Evolutionary conservation across 2,113 vertebrate species (phyloP), one percentile per base, ranked within the genome.

Genomic region (Maccullochella peelii): DNA sequence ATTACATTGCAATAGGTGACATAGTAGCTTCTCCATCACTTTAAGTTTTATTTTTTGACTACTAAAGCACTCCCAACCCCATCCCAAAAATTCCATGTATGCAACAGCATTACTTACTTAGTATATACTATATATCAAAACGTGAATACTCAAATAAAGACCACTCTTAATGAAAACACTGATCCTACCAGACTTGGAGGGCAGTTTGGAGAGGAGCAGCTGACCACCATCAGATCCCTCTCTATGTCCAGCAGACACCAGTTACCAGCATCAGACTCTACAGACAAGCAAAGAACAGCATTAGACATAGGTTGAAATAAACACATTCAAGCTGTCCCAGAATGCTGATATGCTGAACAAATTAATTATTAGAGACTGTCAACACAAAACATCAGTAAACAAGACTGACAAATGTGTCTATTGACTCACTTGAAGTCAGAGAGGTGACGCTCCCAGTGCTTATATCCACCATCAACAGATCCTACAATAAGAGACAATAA

Each of bases 221-320:
- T 95, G 85, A 95, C 97, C 83, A 99, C 97, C 93, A 99, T 95
- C 76, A 99, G 91, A 89, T 99, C 96, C 84, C 93, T 93, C 80
- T 97, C 95, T 52, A 98, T 92, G 50, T 96, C 96, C 77, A 99
- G 95, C 74, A 99, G 83, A 59, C 85, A 86, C 96, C 96, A 96
- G 87, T 76, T 92, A n/a, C 95, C 95, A 58, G 90, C 80, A 52
- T 94, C 90, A 27, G 93, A 94, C 42, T 93, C 96, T 97, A 38
- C 20, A 73, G 9, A 76, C 40, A 67, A 55, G 80, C 9, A 73
- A 18, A 78, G 15, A 61, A 27, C 6, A 38, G 66, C n/a, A 70
- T 61, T 2, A 75, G 5, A 74, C 30, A 21, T 36, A 38, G 1
- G 20, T 25, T 36, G n/a, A 47, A 79, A 77, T 30, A 9, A 55